Evolutionary conservation across 2,888 invertebrate species (phyloP).

Genomic region (Eurytoma adleriae): DNA sequence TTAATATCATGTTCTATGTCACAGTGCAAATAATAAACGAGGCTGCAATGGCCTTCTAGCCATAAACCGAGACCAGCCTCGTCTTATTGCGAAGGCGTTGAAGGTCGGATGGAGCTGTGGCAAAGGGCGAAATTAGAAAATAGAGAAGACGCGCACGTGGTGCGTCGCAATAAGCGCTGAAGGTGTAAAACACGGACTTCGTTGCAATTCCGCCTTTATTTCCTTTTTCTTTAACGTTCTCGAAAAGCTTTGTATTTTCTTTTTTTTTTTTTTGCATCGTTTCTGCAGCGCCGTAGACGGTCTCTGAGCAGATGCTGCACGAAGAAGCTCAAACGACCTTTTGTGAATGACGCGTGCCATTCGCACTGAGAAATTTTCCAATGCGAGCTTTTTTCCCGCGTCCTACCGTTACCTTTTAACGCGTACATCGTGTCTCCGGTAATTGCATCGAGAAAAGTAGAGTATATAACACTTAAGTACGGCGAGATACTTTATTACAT

Average conservation of each 20-base stretch:
- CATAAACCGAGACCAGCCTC: neutral
- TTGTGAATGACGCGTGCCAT: constrained; percentile 6
- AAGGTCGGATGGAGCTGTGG: neutral
- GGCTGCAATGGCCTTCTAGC: neutral
- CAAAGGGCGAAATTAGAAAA: neutral
- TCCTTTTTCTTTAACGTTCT: neutral
- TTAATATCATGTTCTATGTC: neutral
- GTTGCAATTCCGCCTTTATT: neutral
- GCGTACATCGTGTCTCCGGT: too few species aligned
- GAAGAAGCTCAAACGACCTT: neutral
- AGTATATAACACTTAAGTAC: too few species aligned
- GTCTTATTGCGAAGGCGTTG: constrained; percentile 9
- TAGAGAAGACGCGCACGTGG: neutral
- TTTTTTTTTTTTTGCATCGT: neutral
- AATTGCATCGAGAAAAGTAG: too few species aligned
- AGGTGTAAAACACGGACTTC: neutral
- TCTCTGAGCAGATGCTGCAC: neutral
- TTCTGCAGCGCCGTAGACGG: neutral
- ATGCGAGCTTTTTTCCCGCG: neutral
- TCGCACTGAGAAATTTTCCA: neutral
- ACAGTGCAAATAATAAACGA: neutral
- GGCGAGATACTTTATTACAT: too few species aligned
- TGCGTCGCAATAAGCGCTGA: constrained; percentile 21
- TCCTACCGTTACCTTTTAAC: too few species aligned
- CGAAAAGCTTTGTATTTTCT: neutral